Conservation (phyloP, 2,797 vertebrate genomes). For the Dryobates pubescens region DNA sequence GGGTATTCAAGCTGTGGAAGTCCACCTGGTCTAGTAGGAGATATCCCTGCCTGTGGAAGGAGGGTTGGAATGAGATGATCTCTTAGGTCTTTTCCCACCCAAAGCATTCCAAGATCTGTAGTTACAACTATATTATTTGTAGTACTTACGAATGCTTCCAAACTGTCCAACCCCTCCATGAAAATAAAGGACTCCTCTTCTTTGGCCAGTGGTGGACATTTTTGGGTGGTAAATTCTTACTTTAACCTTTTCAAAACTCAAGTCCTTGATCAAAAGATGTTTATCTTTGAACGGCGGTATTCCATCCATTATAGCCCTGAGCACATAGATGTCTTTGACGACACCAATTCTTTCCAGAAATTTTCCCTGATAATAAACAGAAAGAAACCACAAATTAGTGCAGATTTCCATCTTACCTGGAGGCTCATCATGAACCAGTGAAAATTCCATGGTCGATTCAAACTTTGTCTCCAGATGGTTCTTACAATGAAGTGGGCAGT, state of each 20-base stretch:
- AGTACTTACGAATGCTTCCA: constrained; percentile 82
- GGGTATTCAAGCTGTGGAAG: too few relatives aligned
- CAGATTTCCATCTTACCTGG: not conserved
- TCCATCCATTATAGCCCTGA: constrained; percentile 51
- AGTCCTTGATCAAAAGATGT: constrained; percentile 77
- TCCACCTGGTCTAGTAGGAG: too few relatives aligned
- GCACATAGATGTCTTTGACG: constrained; percentile 71
- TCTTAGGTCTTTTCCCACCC: too few relatives aligned
- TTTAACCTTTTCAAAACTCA: constrained; percentile 78
- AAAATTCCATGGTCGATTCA: not conserved
- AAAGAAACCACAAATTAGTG: not conserved
- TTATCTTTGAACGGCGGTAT: constrained; percentile 52
- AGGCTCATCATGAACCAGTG: not conserved
- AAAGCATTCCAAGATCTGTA: not conserved
- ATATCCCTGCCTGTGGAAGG: too few relatives aligned
- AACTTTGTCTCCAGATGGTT: not conserved
- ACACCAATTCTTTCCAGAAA: constrained; percentile 81
- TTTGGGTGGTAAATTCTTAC: constrained; percentile 85
- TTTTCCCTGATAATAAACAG: constrained; percentile 74
- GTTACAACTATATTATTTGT: accelerated
- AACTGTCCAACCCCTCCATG: constrained; percentile 81
- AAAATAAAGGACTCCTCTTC: constrained; percentile 83
- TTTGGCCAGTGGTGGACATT: constrained; percentile 44
- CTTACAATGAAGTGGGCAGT: not conserved
- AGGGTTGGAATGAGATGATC: too few relatives aligned